phyloP scores from a whole-genome alignment of 2,113 vertebrate genomes.

The Hydrolagus affinis region DNA sequence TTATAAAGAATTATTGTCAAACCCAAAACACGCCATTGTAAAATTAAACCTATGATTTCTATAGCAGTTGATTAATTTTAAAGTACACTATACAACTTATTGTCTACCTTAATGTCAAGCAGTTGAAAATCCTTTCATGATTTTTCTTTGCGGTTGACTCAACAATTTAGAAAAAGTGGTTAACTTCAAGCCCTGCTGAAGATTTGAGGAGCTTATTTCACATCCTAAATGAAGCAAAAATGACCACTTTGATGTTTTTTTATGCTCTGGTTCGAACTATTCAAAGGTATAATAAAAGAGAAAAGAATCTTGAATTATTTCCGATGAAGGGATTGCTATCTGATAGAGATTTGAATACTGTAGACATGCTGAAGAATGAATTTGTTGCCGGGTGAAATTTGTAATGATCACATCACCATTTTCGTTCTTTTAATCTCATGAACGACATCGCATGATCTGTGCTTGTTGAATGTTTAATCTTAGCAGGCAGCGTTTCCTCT shows the following conservation, averaged over 20 bases:
- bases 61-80: too few relatives aligned
- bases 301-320: neutral
- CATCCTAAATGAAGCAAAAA: neutral
- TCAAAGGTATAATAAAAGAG: neutral
- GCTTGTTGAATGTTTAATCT: constrained; percentile 15
- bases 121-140: neutral
- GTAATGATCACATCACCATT: neutral
- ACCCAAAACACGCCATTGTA: neutral
- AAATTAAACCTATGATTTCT: neutral
- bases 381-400: constrained; percentile 23
- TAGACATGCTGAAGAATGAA: neutral
- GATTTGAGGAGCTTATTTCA: neutral
- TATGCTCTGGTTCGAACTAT: neutral
- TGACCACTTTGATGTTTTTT: neutral
- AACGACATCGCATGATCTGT: constrained; percentile 26
- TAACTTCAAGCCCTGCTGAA: neutral
- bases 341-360: neutral
- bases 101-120: too few relatives aligned
- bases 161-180: neutral
- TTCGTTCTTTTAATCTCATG: constrained; percentile 5
- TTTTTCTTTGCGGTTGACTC: neutral
- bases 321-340: neutral
- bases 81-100: too few relatives aligned
- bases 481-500: neutral
- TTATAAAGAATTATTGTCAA: neutral